Conservation (phyloP, 2,888 invertebrate species). For the Ephialtes manifestator region DNA sequence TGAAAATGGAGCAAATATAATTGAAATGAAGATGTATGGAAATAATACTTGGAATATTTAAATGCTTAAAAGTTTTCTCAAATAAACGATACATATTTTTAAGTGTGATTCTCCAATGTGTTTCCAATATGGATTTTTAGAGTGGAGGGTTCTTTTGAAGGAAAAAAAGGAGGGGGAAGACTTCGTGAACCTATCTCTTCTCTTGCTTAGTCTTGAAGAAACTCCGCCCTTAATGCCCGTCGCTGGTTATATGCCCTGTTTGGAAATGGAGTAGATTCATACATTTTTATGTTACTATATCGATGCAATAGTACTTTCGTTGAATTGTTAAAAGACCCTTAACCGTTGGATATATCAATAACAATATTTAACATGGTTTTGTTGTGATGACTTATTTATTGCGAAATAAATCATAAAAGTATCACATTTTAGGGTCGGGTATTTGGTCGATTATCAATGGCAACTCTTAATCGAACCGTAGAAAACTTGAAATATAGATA, state of each 20-base stretch:
- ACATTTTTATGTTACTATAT: slow-evolving; percentile 14
- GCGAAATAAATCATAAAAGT: slow-evolving; percentile 15
- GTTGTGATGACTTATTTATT: slow-evolving; percentile 46
- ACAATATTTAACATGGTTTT: neutral
- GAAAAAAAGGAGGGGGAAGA: slow-evolving; percentile 3
- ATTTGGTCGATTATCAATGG: slow-evolving; percentile 22
- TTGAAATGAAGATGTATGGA: too few species aligned
- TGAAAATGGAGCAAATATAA: slow-evolving; percentile 55
- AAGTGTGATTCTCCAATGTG: slow-evolving; percentile 30
- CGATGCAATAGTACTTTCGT: slow-evolving; percentile 32
- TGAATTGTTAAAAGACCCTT: slow-evolving; percentile 2
- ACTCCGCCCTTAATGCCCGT: slow-evolving; percentile 54
- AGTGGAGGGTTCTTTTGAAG: neutral
- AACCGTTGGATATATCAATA: neutral
- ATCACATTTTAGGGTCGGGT: slow-evolving; percentile 21
- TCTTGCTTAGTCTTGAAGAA: slow-evolving; percentile 19
- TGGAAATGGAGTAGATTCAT: slow-evolving; percentile 55
- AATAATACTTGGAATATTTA: too few species aligned
- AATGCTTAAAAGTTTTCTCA: too few species aligned
- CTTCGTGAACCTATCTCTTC: slow-evolving; percentile 1
- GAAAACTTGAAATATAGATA: neutral
- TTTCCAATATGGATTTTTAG: slow-evolving; percentile 16
- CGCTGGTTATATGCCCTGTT: neutral
- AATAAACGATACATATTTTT: too few species aligned
- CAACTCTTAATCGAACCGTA: neutral